These are phyloP conservation scores for Orgyia antiqua DNA, from an alignment of 2,888 invertebrate genomes.

Conservation along the genomic window DNA sequence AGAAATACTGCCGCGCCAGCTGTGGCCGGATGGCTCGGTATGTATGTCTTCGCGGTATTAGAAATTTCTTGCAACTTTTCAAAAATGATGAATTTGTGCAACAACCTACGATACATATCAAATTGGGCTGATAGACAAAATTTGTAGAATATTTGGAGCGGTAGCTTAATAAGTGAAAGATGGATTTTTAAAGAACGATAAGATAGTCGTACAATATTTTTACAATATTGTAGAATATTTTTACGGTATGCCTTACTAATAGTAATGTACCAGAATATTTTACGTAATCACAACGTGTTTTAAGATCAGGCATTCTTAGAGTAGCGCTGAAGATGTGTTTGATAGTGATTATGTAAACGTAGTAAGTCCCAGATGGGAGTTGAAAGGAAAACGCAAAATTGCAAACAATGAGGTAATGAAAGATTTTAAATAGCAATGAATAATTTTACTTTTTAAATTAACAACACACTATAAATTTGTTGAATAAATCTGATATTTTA, in stretches of 20 bases:
- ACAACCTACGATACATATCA: conserved; percentile 76
- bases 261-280: conserved; percentile 45
- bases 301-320: conserved; percentile 34
- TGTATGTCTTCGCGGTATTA: conserved; percentile 38
- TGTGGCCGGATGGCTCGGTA: conserved; percentile 70
- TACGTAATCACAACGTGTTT: conserved; percentile 17
- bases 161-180: conserved; percentile 57
- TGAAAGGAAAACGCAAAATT: conserved; percentile 23
- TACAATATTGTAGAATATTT: conserved; percentile 52
- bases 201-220: conserved; percentile 66
- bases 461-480: conserved; percentile 37
- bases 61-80: conserved; percentile 37
- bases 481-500: conserved; percentile 56
- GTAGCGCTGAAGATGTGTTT: conserved; percentile 38
- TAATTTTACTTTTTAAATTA: conserved; percentile 36
- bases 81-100: conserved; percentile 67
- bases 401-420: conserved; percentile 35
- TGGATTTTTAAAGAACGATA: conserved; percentile 46
- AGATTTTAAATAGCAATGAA: conserved; percentile 37
- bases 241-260: conserved; percentile 67
- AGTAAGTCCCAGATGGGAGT: conserved; percentile 18
- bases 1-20: conserved; percentile 52
- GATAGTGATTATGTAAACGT: conserved; percentile 22
- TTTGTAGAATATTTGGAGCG: conserved; percentile 56
- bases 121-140: conserved; percentile 64